Percentiles rank a stretch among this genome's conserved stretches.
Conservation (phyloP, 2,113 vertebrate genomes). For the Melanocharis versteri region DNA sequence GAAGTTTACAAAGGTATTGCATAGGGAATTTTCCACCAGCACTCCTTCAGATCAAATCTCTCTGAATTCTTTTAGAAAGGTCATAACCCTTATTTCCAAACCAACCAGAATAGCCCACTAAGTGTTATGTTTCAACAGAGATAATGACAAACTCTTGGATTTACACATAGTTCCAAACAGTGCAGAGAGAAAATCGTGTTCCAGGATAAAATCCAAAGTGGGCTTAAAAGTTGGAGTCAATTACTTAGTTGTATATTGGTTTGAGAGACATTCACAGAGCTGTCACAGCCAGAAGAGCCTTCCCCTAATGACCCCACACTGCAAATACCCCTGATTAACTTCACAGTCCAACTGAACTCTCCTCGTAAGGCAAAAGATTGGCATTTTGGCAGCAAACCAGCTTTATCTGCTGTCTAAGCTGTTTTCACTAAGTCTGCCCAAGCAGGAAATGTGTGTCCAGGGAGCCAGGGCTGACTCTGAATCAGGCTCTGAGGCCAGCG, state of each 20-base stretch:
- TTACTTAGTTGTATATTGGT: neutral
- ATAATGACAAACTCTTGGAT: neutral
- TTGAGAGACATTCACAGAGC: neutral
- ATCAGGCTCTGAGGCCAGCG: neutral
- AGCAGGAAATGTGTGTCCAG: neutral
- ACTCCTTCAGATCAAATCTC: neutral
- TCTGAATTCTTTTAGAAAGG: neutral
- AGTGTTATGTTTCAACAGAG: neutral
- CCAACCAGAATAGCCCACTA: neutral
- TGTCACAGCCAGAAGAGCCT: neutral
- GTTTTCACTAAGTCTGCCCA: neutral
- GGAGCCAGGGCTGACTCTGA: neutral
- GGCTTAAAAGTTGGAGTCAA: neutral
- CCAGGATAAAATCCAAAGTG: neutral
- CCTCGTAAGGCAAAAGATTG: neutral
- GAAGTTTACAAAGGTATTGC: neutral
- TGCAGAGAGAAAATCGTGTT: neutral
- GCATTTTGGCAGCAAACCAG: constrained; percentile 9
- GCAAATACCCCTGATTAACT: neutral
- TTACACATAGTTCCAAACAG: neutral
- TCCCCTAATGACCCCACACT: neutral
- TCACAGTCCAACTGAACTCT: neutral
- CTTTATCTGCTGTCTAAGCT: constrained; percentile 35
- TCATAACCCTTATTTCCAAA: neutral
- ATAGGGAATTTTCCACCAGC: neutral